A percentile compares a stretch with the other conserved stretches of the same genome.
Conservation (phyloP, 2,888 invertebrate genomes). For the Tenthredo livida region DNA sequence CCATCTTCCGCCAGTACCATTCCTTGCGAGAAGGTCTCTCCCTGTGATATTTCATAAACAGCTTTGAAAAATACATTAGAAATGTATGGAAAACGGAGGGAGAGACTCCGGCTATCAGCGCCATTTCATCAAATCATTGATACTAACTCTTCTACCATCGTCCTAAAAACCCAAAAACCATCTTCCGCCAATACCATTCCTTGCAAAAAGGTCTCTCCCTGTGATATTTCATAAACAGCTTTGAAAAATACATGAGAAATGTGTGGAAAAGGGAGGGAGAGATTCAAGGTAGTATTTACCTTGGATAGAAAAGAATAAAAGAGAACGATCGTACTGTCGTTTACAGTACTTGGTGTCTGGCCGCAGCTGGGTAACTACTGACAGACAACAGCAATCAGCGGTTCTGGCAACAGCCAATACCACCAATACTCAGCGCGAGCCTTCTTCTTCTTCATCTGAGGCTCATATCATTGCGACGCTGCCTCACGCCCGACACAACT, state of each 20-base stretch:
- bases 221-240: background rate
- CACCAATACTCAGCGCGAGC: conserved; percentile 69
- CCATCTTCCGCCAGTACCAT: background rate
- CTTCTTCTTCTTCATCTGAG: conserved; percentile 69
- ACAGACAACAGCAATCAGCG: conserved; percentile 76
- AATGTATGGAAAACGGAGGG: background rate
- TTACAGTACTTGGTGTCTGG: conserved; percentile 77
- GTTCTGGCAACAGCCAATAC: conserved; percentile 64
- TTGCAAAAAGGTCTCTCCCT: background rate
- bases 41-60: background rate
- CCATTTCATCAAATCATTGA: conserved; percentile 29
- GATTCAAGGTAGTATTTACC: background rate
- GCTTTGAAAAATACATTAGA: background rate
- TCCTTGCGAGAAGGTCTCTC: background rate
- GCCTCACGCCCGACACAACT: conserved; percentile 76
- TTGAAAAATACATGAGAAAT: background rate
- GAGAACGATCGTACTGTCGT: conserved; percentile 64
- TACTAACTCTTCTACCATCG: conserved; percentile 10
- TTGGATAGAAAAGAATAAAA: background rate
- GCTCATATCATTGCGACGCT: conserved; percentile 76
- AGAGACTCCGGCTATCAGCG: background rate
- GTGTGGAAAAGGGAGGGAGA: background rate
- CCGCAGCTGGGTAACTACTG: conserved; percentile 76
- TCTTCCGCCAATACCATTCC: background rate
- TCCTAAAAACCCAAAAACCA: background rate